Evolutionary conservation across 2,888 invertebrate species (phyloP).

Genomic region (Entomobrya proxima): DNA sequence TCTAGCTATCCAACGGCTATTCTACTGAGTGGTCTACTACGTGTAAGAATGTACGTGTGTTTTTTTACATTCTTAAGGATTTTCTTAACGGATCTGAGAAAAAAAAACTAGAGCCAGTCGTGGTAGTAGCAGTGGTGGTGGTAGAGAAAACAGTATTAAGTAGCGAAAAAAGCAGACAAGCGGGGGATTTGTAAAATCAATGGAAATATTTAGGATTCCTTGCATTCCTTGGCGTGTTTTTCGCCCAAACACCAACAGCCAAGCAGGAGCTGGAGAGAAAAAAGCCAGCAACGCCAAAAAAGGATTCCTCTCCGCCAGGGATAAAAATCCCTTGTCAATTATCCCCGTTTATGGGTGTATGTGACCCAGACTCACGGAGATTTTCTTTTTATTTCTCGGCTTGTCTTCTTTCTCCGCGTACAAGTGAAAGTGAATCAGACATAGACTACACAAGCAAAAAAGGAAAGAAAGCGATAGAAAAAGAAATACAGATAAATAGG

Average conservation of each 20-base stretch:
- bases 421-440: conserved; percentile 20
- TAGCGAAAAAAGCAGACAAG: conserved; percentile 12
- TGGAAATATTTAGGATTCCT: conserved; percentile 67
- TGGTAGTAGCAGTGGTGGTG: background rate
- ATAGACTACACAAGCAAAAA: background rate
- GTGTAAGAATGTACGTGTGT: background rate
- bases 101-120: background rate
- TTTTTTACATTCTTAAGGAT: background rate
- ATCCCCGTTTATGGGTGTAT: conserved; percentile 68
- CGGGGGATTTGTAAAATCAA: conserved; percentile 64
- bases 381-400: conserved; percentile 26
- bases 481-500: background rate
- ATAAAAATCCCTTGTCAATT: conserved; percentile 70
- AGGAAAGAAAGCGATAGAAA: background rate
- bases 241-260: conserved; percentile 32
- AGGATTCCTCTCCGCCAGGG: conserved; percentile 54
- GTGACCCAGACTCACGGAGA: conserved; percentile 62
- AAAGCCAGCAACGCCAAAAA: conserved; percentile 27
- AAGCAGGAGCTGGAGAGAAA: background rate
- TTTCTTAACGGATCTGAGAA: background rate
- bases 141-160: background rate
- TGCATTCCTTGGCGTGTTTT: conserved; percentile 61
- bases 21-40: background rate
- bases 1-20: background rate
- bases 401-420: background rate